These are phyloP conservation scores for Dynastes grantii DNA, from an alignment of 2,888 invertebrate species.

Conservation along the genomic window DNA sequence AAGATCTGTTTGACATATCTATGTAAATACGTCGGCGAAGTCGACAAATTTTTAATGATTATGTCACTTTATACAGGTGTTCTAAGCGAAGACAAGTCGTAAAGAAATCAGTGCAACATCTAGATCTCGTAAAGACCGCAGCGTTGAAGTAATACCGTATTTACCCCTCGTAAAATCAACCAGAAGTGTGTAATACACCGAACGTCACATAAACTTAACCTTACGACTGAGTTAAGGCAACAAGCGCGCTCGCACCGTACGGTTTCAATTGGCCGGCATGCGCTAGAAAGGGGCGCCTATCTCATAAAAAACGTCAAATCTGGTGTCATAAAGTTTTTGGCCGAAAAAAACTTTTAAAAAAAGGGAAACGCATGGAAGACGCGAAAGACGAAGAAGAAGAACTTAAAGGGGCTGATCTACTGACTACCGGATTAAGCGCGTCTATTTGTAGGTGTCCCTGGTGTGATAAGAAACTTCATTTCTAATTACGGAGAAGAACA, in stretches of 20 bases:
- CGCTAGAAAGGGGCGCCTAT: conserved; percentile 63
- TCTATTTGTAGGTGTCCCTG: conserved; percentile 60
- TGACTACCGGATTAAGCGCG: conserved; percentile 59
- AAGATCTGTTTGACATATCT: conserved; percentile 1
- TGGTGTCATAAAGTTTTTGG: conserved; percentile 69
- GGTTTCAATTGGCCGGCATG: conserved; percentile 38
- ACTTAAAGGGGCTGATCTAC: conserved; percentile 61
- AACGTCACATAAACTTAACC: conserved; percentile 70
- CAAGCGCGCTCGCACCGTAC: conserved; percentile 50
- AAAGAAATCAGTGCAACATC: conserved; percentile 68
- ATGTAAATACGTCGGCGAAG: conserved; percentile 7
- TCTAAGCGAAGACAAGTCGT: conserved; percentile 57
- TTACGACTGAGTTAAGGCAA: conserved; percentile 62
- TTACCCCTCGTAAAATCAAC: conserved; percentile 70
- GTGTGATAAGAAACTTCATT: conserved; percentile 62
- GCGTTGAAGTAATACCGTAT: conserved; percentile 70
- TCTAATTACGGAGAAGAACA: conserved; percentile 59
- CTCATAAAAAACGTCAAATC: conserved; percentile 70
- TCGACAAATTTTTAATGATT: conserved; percentile 50
- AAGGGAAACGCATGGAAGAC: conserved; percentile 25
- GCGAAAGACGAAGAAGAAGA: conserved; percentile 60
- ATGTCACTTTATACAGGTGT: conserved; percentile 50
- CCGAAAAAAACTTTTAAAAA: too few species aligned
- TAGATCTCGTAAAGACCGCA: conserved; percentile 67
- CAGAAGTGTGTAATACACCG: conserved; percentile 71